Evolutionary conservation across 2,888 invertebrate species (phyloP).

Genomic region (Dryobotodes eremita): DNA sequence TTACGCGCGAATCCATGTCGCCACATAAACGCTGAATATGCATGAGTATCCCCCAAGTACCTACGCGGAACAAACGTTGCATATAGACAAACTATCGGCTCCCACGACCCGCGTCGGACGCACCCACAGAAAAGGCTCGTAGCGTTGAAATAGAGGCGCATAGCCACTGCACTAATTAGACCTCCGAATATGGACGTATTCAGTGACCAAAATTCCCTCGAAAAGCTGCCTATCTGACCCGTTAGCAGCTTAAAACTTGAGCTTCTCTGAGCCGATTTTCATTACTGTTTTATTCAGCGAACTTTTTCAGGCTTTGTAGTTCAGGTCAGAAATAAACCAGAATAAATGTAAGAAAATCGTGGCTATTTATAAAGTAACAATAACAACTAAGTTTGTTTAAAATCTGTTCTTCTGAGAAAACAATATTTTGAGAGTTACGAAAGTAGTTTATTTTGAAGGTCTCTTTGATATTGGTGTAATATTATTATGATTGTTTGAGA

Average conservation of each 20-base stretch:
- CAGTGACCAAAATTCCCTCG: constrained; percentile 43
- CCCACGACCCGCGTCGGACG: constrained; percentile 11
- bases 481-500: constrained; percentile 19
- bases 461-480: constrained; percentile 4
- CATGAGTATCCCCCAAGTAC: constrained; percentile 31
- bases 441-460: constrained; percentile 4
- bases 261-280: constrained; percentile 50
- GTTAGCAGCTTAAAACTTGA: constrained; percentile 54
- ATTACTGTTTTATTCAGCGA: constrained; percentile 46
- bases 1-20: constrained; percentile 35
- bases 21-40: constrained; percentile 44
- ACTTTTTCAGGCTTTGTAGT: constrained; percentile 39
- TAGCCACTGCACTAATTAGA: constrained; percentile 32
- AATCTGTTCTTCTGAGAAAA: constrained; percentile 14
- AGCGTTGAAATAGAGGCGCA: constrained; percentile 30
- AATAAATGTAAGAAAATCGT: constrained; percentile 18
- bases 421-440: constrained; percentile 17
- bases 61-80: background rate
- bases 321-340: constrained; percentile 27
- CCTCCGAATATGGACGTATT: constrained; percentile 36
- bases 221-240: constrained; percentile 37
- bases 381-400: constrained; percentile 37
- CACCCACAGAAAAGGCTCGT: constrained; percentile 35
- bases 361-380: constrained; percentile 11
- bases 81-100: constrained; percentile 18